Evolutionary conservation across 2,888 invertebrate species (phyloP), one percentile per base, ranked within the genome.

Genomic region (Tachina grossa): DNA sequence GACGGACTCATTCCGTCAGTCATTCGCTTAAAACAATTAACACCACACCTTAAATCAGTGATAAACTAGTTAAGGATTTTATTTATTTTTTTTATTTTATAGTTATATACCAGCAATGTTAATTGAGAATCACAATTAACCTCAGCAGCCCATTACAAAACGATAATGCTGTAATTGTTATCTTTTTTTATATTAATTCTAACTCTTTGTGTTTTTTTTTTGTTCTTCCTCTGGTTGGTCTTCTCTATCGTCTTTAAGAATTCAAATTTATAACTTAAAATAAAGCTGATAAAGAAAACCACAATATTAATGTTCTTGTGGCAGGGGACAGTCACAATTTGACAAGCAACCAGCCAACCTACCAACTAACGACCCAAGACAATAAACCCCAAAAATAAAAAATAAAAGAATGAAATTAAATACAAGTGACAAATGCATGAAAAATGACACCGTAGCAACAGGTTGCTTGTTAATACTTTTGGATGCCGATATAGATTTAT

Each of bases 341-440:
- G 57, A 71, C 51, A 66, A 22, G 31, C 43, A 43, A 59, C 57
- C 49, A 59, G 13, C 19, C 49, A 49, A 41, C n/a, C n/a, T n/a
- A n/a, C n/a, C 13, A 66, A 68, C 51, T 9, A 66, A 59, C 61
- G 66, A 63, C 71, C 53, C 65, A 72, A 83, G 41, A 72, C 83
- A 77, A 83, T 83, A 83, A 82, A 68, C 47, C 31, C 19, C 41
- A 31, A 61, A 49, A 69, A 31, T n/a, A 11, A 65, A 59, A 31
- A 22, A 47, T 19, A 47, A 68, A 80, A 75, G 45, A 75, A 72
- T 31, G 5, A 80, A 65, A 80, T 72, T 74, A 51, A 51, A 43
- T 68, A 72, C 85, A 83, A 83, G 85, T 83, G 83, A 85, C 79
- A 85, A 85, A 85, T 85, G 85, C 85, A 85, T 83, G 85, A 85